A percentile compares a stretch with the other conserved stretches of the same genome.
Evolutionary conservation across 1,140 invertebrate genomes (phyloP).

Genomic region (Nephila pilipes): DNA sequence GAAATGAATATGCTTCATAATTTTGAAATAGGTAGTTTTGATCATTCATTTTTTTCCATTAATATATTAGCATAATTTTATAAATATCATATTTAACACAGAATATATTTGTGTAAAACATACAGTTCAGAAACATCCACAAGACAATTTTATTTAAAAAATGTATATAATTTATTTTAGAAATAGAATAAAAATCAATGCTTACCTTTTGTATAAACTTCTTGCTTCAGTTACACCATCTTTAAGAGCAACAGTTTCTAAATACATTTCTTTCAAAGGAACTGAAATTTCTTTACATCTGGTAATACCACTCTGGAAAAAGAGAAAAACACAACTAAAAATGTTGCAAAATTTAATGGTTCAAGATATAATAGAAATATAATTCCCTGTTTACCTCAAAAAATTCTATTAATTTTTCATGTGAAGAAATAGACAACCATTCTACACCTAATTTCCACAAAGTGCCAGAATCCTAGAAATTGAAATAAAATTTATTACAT

Average conservation of each 20-base stretch:
- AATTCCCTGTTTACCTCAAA: slow-evolving; percentile 62
- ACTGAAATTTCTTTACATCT: slow-evolving; percentile 4
- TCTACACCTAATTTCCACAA: slow-evolving; percentile 63
- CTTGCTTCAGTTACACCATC: not conserved
- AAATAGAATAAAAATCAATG: not conserved
- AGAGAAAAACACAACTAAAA: not conserved
- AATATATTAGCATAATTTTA: too few species aligned
- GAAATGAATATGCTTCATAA: too few species aligned
- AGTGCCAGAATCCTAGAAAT: slow-evolving; percentile 39
- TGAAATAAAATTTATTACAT: not conserved
- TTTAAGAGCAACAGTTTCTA: slow-evolving; percentile 33
- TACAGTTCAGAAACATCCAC: too few species aligned
- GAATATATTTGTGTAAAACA: too few species aligned
- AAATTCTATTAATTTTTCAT: slow-evolving; percentile 41
- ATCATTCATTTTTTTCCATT: too few species aligned
- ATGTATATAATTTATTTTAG: not conserved
- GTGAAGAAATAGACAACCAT: slow-evolving; percentile 48
- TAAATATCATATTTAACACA: too few species aligned
- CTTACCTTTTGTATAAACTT: slow-evolving; percentile 69
- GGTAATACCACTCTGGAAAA: slow-evolving; percentile 42
- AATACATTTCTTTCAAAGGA: slow-evolving; percentile 69
- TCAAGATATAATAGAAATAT: not conserved
- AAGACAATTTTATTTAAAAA: too few species aligned
- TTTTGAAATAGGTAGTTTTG: too few species aligned
- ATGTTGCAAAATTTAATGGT: not conserved